Percentiles rank a stretch among this genome's conserved stretches.
phyloP scores from a whole-genome alignment of 1,140 invertebrate species.

The Cydia splendana region DNA sequence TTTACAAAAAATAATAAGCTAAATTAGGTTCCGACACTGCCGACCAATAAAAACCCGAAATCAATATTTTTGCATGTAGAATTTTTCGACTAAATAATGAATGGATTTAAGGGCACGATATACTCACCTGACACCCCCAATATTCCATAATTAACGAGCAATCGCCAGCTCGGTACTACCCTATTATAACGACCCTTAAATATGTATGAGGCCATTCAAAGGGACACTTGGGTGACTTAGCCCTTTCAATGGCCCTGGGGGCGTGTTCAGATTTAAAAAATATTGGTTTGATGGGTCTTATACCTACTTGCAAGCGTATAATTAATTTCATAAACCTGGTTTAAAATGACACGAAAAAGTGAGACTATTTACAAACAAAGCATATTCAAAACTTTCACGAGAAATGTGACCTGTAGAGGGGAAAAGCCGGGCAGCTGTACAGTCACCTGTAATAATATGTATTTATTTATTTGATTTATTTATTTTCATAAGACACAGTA shows the following conservation, averaged over 20 bases:
- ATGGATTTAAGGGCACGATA: not conserved
- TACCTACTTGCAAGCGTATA: not conserved
- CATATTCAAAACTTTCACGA: too few relatives aligned
- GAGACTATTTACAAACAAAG: too few relatives aligned
- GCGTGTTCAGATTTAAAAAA: not conserved
- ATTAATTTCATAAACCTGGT: not conserved
- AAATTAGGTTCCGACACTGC: too few relatives aligned
- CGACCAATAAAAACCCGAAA: too few relatives aligned
- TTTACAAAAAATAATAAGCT: too few relatives aligned
- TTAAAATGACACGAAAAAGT: too few relatives aligned
- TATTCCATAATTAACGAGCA: slow-evolving; percentile 1
- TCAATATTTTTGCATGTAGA: too few relatives aligned
- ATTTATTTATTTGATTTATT: too few relatives aligned
- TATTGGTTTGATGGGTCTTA: not conserved
- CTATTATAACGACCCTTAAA: slow-evolving; percentile 4
- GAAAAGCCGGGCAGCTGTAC: too few relatives aligned
- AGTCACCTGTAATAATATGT: too few relatives aligned
- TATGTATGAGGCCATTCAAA: slow-evolving; percentile 3
- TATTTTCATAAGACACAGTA: too few relatives aligned
- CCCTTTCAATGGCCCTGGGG: not conserved
- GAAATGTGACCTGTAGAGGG: too few relatives aligned
- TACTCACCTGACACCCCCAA: not conserved
- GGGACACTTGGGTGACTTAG: not conserved
- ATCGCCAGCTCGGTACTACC: not conserved
- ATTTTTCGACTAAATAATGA: not conserved